These are phyloP conservation scores for Xestia rhomboidea DNA, from an alignment of 2,888 invertebrate species.

Conservation along the genomic window DNA sequence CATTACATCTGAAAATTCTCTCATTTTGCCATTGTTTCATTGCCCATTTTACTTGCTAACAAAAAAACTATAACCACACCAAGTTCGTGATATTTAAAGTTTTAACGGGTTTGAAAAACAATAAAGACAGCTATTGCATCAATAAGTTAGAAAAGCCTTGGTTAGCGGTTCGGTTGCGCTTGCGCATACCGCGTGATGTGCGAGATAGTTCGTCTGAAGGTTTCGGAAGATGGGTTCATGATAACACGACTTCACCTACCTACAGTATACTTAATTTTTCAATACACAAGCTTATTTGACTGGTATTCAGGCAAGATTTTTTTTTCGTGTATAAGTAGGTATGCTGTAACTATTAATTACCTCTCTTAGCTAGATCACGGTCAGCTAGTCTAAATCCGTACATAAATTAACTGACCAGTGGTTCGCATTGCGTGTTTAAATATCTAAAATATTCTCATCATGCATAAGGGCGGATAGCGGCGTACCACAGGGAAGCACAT, in stretches of 20 bases:
- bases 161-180: constrained; percentile 55
- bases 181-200: constrained; percentile 61
- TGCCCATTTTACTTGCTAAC: not conserved
- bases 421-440: constrained; percentile 53
- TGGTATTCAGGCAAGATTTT: constrained; percentile 1
- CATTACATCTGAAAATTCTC: not conserved
- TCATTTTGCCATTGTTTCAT: not conserved
- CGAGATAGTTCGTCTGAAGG: constrained; percentile 59
- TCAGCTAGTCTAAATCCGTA: constrained; percentile 38
- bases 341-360: constrained; percentile 27
- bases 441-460: constrained; percentile 78
- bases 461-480: constrained; percentile 74
- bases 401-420: constrained; percentile 42
- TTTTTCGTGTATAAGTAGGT: not conserved
- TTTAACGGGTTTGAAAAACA: constrained; percentile 28
- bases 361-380: constrained; percentile 52
- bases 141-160: constrained; percentile 69
- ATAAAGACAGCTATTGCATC: constrained; percentile 64
- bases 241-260: constrained; percentile 23
- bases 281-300: not conserved
- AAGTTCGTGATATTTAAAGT: constrained; percentile 22
- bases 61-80: constrained; percentile 1
- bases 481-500: constrained; percentile 75
- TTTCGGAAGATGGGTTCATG: constrained; percentile 45
- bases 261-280: not conserved